These are phyloP conservation scores for Globodera ellingtonae DNA, from an alignment of 1,140 invertebrate species.

Conservation along the genomic window DNA sequence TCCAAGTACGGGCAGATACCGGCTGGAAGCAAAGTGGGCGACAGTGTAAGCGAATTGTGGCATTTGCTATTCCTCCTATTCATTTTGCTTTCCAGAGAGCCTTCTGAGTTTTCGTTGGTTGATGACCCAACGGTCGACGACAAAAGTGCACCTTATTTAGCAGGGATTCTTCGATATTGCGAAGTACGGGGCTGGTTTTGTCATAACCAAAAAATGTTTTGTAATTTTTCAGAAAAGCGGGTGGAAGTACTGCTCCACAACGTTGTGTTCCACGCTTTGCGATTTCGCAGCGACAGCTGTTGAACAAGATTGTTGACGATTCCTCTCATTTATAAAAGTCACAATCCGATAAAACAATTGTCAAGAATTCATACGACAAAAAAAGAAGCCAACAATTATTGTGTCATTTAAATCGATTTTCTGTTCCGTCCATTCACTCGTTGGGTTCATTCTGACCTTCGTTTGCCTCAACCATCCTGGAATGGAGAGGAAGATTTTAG, in stretches of 20 bases:
- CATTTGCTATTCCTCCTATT: neutral
- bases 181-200: neutral
- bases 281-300: neutral
- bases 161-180: constrained; percentile 8
- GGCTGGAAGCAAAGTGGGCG: constrained; percentile 19
- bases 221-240: constrained; percentile 8
- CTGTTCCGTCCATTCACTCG: too few species aligned
- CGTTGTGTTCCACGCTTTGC: constrained; percentile 3
- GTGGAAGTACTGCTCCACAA: neutral
- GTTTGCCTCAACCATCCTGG: too few species aligned
- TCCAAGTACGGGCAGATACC: neutral
- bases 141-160: neutral
- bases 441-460: too few species aligned
- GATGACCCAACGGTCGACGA: neutral
- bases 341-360: neutral
- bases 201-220: neutral
- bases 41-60: neutral
- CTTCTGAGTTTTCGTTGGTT: neutral
- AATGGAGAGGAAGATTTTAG: too few species aligned
- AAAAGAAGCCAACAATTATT: too few species aligned
- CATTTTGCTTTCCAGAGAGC: neutral
- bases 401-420: too few species aligned
- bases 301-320: neutral
- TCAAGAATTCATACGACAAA: neutral
- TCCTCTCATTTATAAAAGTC: too few species aligned